Conservation (phyloP, 1,140 invertebrate species). For the Holcopasites calliopsidis region DNA sequence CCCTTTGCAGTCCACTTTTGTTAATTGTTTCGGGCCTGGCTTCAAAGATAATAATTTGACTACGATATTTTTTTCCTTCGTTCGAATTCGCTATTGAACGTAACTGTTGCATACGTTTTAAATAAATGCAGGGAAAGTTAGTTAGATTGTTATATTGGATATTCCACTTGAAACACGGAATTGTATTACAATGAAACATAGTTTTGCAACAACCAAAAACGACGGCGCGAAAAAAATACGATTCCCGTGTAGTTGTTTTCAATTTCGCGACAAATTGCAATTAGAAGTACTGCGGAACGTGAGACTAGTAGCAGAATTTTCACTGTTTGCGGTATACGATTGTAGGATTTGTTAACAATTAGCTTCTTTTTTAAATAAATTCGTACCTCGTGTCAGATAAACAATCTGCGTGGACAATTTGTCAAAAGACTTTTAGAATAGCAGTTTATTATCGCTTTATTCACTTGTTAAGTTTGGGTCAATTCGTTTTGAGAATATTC, state of each 20-base stretch:
- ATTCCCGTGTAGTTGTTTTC: not conserved
- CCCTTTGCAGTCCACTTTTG: conserved; percentile 13
- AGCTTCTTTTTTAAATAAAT: too few species aligned
- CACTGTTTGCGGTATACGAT: too few species aligned
- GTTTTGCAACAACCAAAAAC: not conserved
- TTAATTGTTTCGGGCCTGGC: not conserved
- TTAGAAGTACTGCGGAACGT: too few species aligned
- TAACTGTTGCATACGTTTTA: not conserved
- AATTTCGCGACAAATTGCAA: not conserved
- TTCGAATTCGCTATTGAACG: not conserved
- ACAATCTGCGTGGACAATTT: too few species aligned
- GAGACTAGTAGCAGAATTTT: too few species aligned
- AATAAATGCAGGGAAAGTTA: not conserved
- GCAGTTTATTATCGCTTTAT: too few species aligned
- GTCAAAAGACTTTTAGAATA: too few species aligned
- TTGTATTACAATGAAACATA: not conserved
- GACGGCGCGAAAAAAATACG: not conserved
- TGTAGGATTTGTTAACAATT: too few species aligned
- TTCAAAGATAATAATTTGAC: not conserved
- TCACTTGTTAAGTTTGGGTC: not conserved
- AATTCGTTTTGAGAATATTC: not conserved
- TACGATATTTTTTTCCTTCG: not conserved
- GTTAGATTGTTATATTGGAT: not conserved
- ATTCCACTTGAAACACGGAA: not conserved
- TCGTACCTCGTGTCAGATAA: too few species aligned